Conservation (phyloP, 2,113 vertebrate species). For the Oceanodroma tethys region DNA sequence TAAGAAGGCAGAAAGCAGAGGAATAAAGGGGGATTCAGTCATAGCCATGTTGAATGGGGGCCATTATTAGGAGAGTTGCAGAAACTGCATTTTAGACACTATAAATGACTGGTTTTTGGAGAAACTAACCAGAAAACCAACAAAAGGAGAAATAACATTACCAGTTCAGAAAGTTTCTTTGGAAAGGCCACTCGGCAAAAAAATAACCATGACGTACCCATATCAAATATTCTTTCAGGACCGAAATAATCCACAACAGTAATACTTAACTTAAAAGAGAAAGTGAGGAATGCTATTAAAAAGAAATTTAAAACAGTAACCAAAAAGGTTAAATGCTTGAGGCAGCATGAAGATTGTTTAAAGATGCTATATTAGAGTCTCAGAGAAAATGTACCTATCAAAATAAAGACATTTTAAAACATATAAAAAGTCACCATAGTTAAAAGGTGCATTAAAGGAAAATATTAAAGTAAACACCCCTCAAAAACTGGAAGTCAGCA, state of each 20-base stretch:
- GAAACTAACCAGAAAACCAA: conserved; percentile 21
- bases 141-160: background rate
- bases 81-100: background rate
- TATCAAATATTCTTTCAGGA: background rate
- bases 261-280: background rate
- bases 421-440: background rate
- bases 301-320: background rate
- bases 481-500: background rate
- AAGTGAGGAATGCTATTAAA: conserved; percentile 10
- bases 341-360: background rate
- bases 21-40: background rate
- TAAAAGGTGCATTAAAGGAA: background rate
- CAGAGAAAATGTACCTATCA: background rate
- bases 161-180: background rate
- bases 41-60: background rate
- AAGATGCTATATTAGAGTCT: background rate
- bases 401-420: conserved; percentile 5
- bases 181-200: background rate
- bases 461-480: background rate
- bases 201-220: background rate
- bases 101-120: background rate
- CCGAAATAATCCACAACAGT: background rate
- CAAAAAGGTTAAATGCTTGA: background rate
- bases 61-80: background rate
- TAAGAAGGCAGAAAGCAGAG: background rate